Conservation (phyloP, 2,113 vertebrate species). For the Phycodurus eques region DNA sequence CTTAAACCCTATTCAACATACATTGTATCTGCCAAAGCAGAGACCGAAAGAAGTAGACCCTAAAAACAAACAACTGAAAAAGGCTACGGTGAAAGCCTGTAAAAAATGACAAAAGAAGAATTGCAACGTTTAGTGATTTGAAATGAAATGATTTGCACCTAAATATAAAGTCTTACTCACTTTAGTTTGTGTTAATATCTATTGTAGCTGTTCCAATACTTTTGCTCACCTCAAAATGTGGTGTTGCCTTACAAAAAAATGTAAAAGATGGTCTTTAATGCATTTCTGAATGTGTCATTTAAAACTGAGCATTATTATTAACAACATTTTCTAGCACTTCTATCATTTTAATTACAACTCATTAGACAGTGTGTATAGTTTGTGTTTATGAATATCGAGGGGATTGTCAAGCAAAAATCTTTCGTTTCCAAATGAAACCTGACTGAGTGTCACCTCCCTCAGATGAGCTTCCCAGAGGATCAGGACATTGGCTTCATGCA, state of each 20-base stretch:
- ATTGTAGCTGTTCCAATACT: no score
- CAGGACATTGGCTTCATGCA: slow-evolving; percentile 79
- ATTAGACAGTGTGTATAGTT: not conserved
- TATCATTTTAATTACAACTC: not conserved
- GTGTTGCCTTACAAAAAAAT: no score
- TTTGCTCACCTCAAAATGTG: no score
- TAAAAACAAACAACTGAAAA: not conserved
- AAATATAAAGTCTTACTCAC: no score
- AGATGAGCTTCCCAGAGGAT: slow-evolving; percentile 98
- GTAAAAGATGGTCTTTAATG: no score
- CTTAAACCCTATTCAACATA: not conserved
- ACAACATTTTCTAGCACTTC: not conserved
- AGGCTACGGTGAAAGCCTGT: not conserved
- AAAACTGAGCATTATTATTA: no score
- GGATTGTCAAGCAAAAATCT: not conserved
- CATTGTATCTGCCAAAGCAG: not conserved
- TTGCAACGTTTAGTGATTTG: not conserved
- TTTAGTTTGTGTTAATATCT: no score
- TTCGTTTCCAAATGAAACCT: slow-evolving; percentile 1
- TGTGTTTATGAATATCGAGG: not conserved
- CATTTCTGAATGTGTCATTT: no score
- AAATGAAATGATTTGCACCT: no score
- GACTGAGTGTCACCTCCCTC: slow-evolving; percentile 19
- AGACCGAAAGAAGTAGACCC: not conserved
- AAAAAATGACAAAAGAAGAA: not conserved